Evolutionary conservation across 2,797 vertebrate genomes (phyloP), one percentile per base, ranked within the genome.

Genomic region (Melanotaenia parkinsoni): DNA sequence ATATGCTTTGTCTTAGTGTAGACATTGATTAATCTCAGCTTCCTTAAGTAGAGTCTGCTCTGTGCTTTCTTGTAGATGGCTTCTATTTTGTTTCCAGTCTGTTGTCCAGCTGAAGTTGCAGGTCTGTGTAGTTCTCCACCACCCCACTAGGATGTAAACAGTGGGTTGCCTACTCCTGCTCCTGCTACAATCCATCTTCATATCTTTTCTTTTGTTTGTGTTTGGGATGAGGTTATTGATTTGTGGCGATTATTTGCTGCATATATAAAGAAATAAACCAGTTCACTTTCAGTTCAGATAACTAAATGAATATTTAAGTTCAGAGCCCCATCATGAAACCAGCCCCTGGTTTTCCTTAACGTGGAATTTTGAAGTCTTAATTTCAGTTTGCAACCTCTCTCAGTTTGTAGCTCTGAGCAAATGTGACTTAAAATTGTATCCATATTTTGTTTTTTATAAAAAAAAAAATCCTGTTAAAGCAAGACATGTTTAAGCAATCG

Each of bases 211-310:
- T 50, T 50, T 22, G n/a, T 22, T n/a, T 11, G n/a, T 50, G n/a
- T 50, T 22, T 20, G n/a, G 22, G 6, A 22, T 22, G 3, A n/a
- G 20, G 20, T 7, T 20, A 50, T 50, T 50, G 3, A 22, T n/a
- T 22, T 3, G 0, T 50, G 3, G 3, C 3, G 9, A 22, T 22
- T 22, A 22, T 18, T 9, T 18, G 4, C 16, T 57, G 54, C 50
- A 58, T 58, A 47, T 32, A 45, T 12, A 40, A 7, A 28, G 30
- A 26, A 47, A 8, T 33, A 20, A 11, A 73, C 38, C 16, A 18
- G 28, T 24, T 47, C 11, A 13, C 51, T 70, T 66, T 62, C 1
- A 62, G 81, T 90, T 70, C 53, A 66, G 13, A 24, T 24, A 53
- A 5, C 13, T 28, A 26, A 16, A 53, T 12, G 4, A 24, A 3